Base-by-base conservation (phyloP, 92 coral and sea anemone species). In the Metridium senile region DNA sequence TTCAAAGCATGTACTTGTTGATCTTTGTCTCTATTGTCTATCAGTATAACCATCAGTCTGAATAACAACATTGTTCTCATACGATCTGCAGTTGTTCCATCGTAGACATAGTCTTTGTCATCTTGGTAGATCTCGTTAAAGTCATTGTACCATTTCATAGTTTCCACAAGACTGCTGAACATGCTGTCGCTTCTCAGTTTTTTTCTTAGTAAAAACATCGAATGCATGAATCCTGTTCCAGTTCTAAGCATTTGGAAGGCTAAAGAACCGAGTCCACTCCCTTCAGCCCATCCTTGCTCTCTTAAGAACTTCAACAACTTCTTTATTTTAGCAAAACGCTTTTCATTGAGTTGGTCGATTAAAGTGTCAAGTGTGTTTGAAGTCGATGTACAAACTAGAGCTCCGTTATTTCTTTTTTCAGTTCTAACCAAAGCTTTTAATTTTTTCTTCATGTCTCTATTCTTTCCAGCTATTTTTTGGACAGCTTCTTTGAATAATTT, bases 21-120 rank as follows among this genome's bases (percentile, higher is more conserved):
- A 13, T 77, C 52, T 39, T 84, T 85, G 54, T 45, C 49, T 26
- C 53, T 46, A 25, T 80, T 78, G 80, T 74, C 86, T 63, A 77
- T 66, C 45, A 91, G 68, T 54, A 91, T 76, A 1, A 77, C 66
- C 34, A 88, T 66, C 58, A 91, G 81, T 26, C 97, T 81, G 62
- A 71, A 88, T 0, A 88, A 34, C 70, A 88, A 58, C 0, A 79
- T 78, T 1, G 93, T 91, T 47, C 91, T 84, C 79, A 91, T 85
- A 23, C 82, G 45, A 81, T 91, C 97, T n/a, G 97, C 97, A 22
- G 90, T 81, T 13, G 90, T 85, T 17, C 97, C 97, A 29, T 72
- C 84, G 73, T 79, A 91, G 62, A 81, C 84, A 69, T 76, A 88
- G 51, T 72, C 72, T 11, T 34, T 16, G 23, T 69, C 52, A 0